These are phyloP conservation scores for Drosophila gunungcola DNA, from an alignment of 1,140 invertebrate species.

Conservation along the genomic window DNA sequence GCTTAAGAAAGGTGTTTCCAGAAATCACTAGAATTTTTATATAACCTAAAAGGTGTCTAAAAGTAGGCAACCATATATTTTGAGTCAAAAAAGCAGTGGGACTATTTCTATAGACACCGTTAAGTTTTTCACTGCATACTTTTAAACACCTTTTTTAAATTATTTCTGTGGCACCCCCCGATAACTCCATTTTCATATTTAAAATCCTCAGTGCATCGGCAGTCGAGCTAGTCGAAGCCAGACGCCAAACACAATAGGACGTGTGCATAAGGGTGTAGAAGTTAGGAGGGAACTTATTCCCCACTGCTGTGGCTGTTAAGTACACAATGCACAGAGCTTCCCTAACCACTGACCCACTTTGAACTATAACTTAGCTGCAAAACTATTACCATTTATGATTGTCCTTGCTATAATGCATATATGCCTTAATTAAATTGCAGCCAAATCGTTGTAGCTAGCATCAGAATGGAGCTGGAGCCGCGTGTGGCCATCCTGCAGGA, in stretches of 20 bases:
- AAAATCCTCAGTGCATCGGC: background rate
- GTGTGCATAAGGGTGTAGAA: constrained; percentile 33
- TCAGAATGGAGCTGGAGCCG: constrained; percentile 86
- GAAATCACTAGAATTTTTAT: too few relatives aligned
- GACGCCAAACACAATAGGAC: constrained; percentile 63
- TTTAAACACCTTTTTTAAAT: too few relatives aligned
- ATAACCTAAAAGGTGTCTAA: too few relatives aligned
- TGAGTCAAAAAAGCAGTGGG: too few relatives aligned
- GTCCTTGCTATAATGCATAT: constrained; percentile 55
- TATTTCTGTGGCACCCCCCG: too few relatives aligned
- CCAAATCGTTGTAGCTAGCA: constrained; percentile 7
- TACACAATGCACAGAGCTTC: constrained; percentile 23
- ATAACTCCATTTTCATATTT: background rate
- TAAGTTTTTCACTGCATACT: too few relatives aligned
- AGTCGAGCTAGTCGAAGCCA: constrained; percentile 23
- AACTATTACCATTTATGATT: constrained; percentile 42
- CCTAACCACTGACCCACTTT: constrained; percentile 59
- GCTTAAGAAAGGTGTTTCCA: too few relatives aligned
- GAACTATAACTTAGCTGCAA: background rate
- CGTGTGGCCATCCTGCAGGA: constrained; percentile 91
- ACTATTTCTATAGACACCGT: too few relatives aligned
- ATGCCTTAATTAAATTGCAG: constrained; percentile 72
- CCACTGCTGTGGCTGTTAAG: constrained; percentile 22
- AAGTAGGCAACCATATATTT: too few relatives aligned
- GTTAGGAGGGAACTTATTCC: constrained; percentile 7